phyloP scores from a whole-genome alignment of 1,140 invertebrate species.

The Drosophila ambigua region DNA sequence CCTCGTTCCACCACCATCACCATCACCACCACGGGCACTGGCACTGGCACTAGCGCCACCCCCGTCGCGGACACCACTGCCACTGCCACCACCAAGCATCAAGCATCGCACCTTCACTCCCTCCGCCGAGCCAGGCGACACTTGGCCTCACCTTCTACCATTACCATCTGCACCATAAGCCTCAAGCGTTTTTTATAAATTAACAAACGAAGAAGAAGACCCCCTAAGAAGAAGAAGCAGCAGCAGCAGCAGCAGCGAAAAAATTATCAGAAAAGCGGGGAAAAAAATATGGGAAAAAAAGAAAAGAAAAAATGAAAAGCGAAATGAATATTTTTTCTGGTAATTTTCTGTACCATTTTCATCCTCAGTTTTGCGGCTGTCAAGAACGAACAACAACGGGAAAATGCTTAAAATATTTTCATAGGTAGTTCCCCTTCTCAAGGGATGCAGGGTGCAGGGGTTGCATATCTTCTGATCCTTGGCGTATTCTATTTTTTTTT shows the following conservation, averaged over 20 bases:
- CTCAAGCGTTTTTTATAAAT: slow-evolving; percentile 80
- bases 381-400: slow-evolving; percentile 23
- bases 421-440: slow-evolving; percentile 47
- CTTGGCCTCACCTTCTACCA: slow-evolving; percentile 68
- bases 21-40: not conserved
- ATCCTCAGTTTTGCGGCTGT: slow-evolving; percentile 39
- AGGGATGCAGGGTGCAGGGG: slow-evolving; percentile 22
- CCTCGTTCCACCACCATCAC: slow-evolving; percentile 41
- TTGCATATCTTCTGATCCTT: slow-evolving; percentile 37
- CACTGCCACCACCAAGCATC: slow-evolving; percentile 29
- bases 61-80: slow-evolving; percentile 10
- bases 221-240: no score
- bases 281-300: slow-evolving; percentile 16
- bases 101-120: slow-evolving; percentile 31
- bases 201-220: slow-evolving; percentile 67
- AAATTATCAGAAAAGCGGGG: slow-evolving; percentile 71
- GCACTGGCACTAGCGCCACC: slow-evolving; percentile 37
- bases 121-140: slow-evolving; percentile 43
- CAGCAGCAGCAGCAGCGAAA: slow-evolving; percentile 28
- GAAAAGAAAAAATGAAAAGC: slow-evolving; percentile 31
- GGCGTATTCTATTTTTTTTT: not conserved
- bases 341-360: slow-evolving; percentile 53
- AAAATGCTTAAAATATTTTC: slow-evolving; percentile 56
- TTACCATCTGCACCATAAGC: slow-evolving; percentile 1
- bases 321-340: slow-evolving; percentile 72